Evolutionary conservation across 2,888 invertebrate genomes (phyloP), one percentile per base, ranked within the genome.

Genomic region (Pheosia gnoma): DNA sequence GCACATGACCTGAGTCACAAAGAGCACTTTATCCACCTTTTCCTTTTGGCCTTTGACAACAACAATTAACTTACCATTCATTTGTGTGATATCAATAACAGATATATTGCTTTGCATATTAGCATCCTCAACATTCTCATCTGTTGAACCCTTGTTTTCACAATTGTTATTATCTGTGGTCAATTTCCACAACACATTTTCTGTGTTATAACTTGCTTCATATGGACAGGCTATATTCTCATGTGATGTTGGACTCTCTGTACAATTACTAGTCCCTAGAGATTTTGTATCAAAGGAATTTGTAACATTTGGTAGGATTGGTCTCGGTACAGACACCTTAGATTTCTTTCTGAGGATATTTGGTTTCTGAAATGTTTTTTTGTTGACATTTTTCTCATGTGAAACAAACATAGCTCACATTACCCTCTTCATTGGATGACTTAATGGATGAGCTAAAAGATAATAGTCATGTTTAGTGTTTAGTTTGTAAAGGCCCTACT

Each of bases 331-430:
- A 52, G 77, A 68, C 56, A 71, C 65, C 63, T 87, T 90, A 9
- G 84, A 59, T 65, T 86, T 90, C 68, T 80, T 87, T 63, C 93
- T 80, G 38, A 93, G 83, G 65, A 93, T 93, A 72, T 93, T 93
- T 60, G 93, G 93, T 70, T 91, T 93, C 70, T 90, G 88, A 71
- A 87, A 88, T 65, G 82, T 82, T 74, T 87, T 91, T 68, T 85
- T 90, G 54, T 67, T 68, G 57, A 77, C 71, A 71, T 81, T 83
- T 67, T 77, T 86, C 63, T 89, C 86, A 70, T 85, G 84, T 59
- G 89, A 81, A 57, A 85, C 81, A 80, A 90, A 91, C 91, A 93
- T 91, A 65, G 67, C 82, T 62, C 70, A 67, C 62, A 58, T 64
- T 65, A 54, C 60, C 59, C 58, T 70, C 64, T 69, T 74, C 70